These are phyloP conservation scores for Andricus curvator DNA, from an alignment of 2,888 invertebrate genomes.

Conservation along the genomic window DNA sequence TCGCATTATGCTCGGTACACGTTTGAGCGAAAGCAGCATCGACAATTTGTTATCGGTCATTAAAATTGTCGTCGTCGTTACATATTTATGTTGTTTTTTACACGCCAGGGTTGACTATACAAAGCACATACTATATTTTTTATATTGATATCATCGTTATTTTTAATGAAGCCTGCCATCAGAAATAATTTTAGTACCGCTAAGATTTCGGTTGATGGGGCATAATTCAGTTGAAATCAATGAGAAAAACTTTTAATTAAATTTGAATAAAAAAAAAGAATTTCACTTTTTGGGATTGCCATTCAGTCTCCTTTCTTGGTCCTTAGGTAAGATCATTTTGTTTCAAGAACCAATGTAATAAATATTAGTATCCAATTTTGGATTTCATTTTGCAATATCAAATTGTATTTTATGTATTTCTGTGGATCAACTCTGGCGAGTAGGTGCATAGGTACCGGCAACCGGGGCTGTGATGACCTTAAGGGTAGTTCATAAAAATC, in stretches of 20 bases:
- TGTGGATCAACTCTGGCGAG: slow-evolving; percentile 14
- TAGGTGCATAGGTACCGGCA: not conserved
- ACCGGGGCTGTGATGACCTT: too few species aligned
- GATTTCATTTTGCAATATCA: not conserved
- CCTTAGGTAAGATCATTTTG: not conserved
- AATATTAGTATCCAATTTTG: not conserved
- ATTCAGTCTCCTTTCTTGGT: slow-evolving; percentile 3
- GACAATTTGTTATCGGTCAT: not conserved
- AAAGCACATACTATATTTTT: not conserved
- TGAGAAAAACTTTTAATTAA: not conserved
- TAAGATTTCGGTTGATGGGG: not conserved
- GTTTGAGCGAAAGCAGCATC: slow-evolving; percentile 16
- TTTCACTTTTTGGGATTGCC: not conserved
- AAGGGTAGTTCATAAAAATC: too few species aligned
- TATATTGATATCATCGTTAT: not conserved
- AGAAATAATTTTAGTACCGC: not conserved
- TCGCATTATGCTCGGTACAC: slow-evolving; percentile 1
- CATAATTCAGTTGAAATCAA: not conserved
- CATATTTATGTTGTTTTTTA: not conserved
- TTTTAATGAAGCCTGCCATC: slow-evolving; percentile 9
- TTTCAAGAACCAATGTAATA: not conserved
- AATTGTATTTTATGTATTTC: not conserved
- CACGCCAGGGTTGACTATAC: slow-evolving; percentile 27
- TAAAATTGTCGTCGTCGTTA: slow-evolving; percentile 18
- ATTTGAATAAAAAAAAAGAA: not conserved